Conservation (phyloP, 2,797 vertebrate species). For the Podargus strigoides region DNA sequence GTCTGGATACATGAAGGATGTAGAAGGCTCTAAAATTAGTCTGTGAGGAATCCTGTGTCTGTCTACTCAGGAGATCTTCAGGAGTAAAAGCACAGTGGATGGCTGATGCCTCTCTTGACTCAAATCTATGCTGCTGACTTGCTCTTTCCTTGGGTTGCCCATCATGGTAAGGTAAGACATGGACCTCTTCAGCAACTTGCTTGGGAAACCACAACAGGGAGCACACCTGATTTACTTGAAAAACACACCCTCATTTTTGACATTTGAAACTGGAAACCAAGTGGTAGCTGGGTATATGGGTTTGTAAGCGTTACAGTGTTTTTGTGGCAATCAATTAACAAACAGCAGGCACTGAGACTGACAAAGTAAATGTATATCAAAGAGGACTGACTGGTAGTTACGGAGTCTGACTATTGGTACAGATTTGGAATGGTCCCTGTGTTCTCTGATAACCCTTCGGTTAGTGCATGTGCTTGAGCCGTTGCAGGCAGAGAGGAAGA, state of each 20-base stretch:
- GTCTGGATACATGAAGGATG: background rate
- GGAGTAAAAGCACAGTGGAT: background rate
- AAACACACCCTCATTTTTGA: background rate
- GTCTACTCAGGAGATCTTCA: background rate
- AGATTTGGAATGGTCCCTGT: background rate
- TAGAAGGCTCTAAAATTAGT: background rate
- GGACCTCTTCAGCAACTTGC: background rate
- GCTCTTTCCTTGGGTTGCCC: background rate
- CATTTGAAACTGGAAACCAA: background rate
- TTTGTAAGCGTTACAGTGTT: background rate
- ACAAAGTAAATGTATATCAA: background rate
- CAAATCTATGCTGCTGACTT: background rate
- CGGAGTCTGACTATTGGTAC: background rate
- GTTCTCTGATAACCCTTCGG: background rate
- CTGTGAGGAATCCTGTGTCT: background rate
- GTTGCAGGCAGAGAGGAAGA: background rate
- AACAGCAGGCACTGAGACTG: background rate
- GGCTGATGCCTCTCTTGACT: rapidly evolving
- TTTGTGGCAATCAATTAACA: background rate
- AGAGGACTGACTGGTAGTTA: background rate
- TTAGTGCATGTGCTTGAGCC: background rate
- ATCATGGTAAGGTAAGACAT: background rate
- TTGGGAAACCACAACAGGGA: background rate
- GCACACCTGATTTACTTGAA: background rate
- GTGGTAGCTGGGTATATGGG: background rate